phyloP scores from a whole-genome alignment of 2,888 invertebrate genomes.

The Flexamia atlantica region DNA sequence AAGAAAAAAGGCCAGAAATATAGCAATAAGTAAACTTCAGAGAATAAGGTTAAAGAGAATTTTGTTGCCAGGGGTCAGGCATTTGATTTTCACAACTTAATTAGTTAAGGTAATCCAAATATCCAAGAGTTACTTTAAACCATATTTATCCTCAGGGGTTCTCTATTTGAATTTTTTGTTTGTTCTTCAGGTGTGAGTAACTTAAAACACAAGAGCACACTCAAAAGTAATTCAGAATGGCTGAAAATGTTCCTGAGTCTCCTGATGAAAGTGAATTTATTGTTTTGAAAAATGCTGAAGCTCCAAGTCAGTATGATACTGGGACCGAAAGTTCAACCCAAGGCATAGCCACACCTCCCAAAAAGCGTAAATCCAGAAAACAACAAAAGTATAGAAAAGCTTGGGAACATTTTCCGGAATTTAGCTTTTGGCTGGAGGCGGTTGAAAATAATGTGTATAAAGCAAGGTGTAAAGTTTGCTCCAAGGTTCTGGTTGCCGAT shows the following conservation, averaged over 20 bases:
- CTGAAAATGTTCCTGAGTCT: constrained; percentile 1
- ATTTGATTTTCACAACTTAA: not conserved
- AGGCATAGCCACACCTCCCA: constrained; percentile 42
- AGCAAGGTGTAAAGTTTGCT: constrained; percentile 68
- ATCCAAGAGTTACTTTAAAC: too few relatives aligned
- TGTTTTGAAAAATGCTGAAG: constrained; percentile 42
- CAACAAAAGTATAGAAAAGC: constrained; percentile 69
- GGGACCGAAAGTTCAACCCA: constrained; percentile 20
- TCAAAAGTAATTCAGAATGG: constrained; percentile 25
- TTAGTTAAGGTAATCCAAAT: not conserved
- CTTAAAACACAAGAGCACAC: not conserved
- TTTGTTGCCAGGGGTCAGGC: not conserved
- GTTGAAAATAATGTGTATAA: constrained; percentile 67
- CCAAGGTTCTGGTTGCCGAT: constrained; percentile 68
- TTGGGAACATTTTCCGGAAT: constrained; percentile 69
- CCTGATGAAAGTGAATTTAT: constrained; percentile 6
- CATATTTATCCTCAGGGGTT: not conserved
- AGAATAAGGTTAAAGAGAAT: not conserved
- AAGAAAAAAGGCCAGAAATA: not conserved
- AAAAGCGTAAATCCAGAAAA: constrained; percentile 60
- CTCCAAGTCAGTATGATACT: not conserved
- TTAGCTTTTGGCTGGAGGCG: constrained; percentile 66
- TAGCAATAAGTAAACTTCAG: constrained; percentile 3
- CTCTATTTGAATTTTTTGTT: not conserved
- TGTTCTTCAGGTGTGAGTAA: not conserved